Percentiles rank a stretch among this genome's conserved stretches.
Evolutionary conservation across 2,888 invertebrate genomes (phyloP).

Genomic region (Orthosia cruda): DNA sequence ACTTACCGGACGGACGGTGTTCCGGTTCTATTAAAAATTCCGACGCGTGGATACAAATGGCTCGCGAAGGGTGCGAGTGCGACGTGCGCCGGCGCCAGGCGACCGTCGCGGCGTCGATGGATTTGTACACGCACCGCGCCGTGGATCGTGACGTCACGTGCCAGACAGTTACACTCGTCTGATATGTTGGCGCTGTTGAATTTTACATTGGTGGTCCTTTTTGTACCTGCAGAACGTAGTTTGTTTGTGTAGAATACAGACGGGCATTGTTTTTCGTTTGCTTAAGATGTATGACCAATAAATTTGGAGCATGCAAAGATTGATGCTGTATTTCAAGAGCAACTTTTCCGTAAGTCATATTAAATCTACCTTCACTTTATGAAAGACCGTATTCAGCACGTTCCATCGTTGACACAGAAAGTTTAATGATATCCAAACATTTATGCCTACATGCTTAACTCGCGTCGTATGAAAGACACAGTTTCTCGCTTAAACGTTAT

Average conservation of each 20-base stretch:
- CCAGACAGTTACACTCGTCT: constrained; percentile 54
- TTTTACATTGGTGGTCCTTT: constrained; percentile 48
- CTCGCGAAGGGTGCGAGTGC: constrained; percentile 56
- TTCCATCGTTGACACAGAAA: constrained; percentile 50
- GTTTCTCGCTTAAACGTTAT: constrained; percentile 47
- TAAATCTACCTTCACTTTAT: constrained; percentile 35
- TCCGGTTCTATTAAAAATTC: constrained; percentile 76
- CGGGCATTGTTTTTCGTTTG: too few relatives aligned
- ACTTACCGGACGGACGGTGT: constrained; percentile 58
- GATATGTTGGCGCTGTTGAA: constrained; percentile 50
- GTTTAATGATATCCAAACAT: constrained; percentile 64
- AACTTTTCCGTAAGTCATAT: constrained; percentile 10
- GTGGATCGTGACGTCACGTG: constrained; percentile 67
- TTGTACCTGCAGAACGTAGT: constrained; percentile 3
- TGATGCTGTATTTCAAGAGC: background rate
- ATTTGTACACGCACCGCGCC: constrained; percentile 58
- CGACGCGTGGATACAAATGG: constrained; percentile 70
- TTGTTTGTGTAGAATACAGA: background rate
- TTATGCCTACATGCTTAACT: constrained; percentile 39
- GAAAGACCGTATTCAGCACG: constrained; percentile 31
- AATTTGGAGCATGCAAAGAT: background rate
- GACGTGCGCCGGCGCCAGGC: constrained; percentile 68
- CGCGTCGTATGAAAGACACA: constrained; percentile 28
- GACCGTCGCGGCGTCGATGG: constrained; percentile 60
- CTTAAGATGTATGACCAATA: too few relatives aligned